These are phyloP conservation scores for Leptobrachium leishanense DNA, from an alignment of 2,113 vertebrate genomes.

Conservation along the genomic window DNA sequence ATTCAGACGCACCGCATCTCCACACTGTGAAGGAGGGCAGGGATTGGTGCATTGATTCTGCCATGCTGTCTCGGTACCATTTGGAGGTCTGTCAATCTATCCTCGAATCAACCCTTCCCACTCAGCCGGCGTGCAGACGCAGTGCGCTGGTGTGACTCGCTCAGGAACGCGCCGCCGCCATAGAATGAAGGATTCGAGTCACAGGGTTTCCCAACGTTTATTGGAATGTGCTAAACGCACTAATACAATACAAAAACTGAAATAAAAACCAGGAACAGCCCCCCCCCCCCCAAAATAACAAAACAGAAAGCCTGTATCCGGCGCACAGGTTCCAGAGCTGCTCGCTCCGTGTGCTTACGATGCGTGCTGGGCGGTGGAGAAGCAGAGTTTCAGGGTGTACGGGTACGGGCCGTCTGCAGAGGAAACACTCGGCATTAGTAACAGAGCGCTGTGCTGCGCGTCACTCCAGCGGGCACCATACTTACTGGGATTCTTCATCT, in stretches of 20 bases:
- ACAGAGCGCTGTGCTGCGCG: too few species aligned
- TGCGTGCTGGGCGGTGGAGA: slow-evolving; percentile 88
- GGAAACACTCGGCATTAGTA: background rate
- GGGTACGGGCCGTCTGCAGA: slow-evolving; percentile 84
- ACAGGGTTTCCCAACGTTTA: slow-evolving; percentile 4
- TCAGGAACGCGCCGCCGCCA: too few species aligned
- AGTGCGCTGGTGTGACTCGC: too few species aligned
- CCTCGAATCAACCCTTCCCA: too few species aligned
- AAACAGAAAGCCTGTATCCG: background rate
- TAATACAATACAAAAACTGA: slow-evolving; percentile 17
- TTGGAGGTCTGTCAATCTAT: too few species aligned
- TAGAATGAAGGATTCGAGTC: too few species aligned
- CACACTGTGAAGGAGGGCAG: too few species aligned
- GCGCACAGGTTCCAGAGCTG: background rate
- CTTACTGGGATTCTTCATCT: slow-evolving; percentile 95
- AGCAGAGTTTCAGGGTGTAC: slow-evolving; percentile 90
- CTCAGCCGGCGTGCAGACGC: too few species aligned
- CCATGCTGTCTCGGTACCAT: too few species aligned
- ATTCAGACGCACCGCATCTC: too few species aligned
- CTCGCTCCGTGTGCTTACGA: slow-evolving; percentile 65
- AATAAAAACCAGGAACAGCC: slow-evolving; percentile 1
- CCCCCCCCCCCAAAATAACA: background rate
- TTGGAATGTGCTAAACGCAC: slow-evolving; percentile 22
- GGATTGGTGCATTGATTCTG: too few species aligned
- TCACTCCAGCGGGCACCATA: slow-evolving; percentile 13